Base-by-base conservation (phyloP, 1,140 invertebrate genomes). In the Ooceraea biroi region DNA sequence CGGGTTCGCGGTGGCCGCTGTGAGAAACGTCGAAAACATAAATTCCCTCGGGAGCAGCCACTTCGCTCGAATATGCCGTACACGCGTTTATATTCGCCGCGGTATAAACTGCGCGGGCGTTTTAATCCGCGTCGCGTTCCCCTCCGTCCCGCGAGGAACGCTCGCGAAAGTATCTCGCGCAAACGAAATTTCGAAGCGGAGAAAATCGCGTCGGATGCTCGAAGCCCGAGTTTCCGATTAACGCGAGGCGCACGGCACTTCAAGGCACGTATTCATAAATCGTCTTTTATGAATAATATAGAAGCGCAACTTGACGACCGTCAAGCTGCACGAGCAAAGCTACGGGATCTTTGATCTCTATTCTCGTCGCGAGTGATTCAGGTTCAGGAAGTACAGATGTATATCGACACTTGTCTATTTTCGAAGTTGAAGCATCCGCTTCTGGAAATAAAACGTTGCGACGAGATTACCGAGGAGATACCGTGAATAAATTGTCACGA, bases 1-100 rank as follows among this genome's bases (percentile, higher is more conserved):
- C 58, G 52, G 4, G 71, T 78, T 68, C 60, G 74, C 66, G 74
- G 74, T 60, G 52, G 60, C 58, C 52, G 69, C 74, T 85, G 76
- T 87, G 85, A 87, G 85, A 87, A 86, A 85, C 83, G 69, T 85
- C 83, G 74, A 85, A 87, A 87, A 50, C 84, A 61, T 87, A 68
- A 85, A 87, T 87, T 87, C 76, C 85, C 76, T 85, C 55, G 72
- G 65, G 63, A 84, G 48, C 73, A 71, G 48, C 84, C 78, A 48
- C 78, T 61, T 55, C 65, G 66, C 68, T 76, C 82, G 44, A 68
- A 58, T 46, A 48, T 44, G 68, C 58, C 22, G 14, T 52, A 71
- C 36, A 80, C 22, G 41, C 44, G 68, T 41, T 74, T 66, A 65
- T 73, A 85, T 85, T 84, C 48, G 69, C 82, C n/a, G 22, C 30